Percentiles rank a stretch among this genome's conserved stretches.
Evolutionary conservation across 2,888 invertebrate species (phyloP).

Genomic region (Latrodectus hesperus): DNA sequence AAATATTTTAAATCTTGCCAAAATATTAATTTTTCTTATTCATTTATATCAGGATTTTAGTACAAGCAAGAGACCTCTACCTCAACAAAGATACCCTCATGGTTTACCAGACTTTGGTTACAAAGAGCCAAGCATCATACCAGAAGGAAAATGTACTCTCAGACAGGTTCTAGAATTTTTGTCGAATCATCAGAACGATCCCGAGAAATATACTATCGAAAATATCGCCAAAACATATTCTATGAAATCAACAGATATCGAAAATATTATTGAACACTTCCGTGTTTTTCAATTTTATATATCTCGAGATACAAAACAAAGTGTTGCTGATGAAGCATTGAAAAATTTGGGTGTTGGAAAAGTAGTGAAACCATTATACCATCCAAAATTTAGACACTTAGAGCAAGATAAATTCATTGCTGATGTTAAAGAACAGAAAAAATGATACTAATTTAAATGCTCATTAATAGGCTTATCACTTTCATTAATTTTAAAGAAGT

Average conservation of each 20-base stretch:
- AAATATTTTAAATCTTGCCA: too few relatives aligned
- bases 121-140: slow-evolving; percentile 48
- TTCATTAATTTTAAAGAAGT: too few relatives aligned
- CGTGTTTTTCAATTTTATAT: slow-evolving; percentile 35
- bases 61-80: slow-evolving; percentile 13
- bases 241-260: slow-evolving; percentile 35
- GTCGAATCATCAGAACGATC: slow-evolving; percentile 53
- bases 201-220: slow-evolving; percentile 3
- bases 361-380: slow-evolving; percentile 23
- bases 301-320: slow-evolving; percentile 23
- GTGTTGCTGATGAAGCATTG: background rate
- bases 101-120: slow-evolving; percentile 37
- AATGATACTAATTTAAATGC: background rate
- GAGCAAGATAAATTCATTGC: background rate
- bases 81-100: slow-evolving; percentile 17
- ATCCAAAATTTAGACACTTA: slow-evolving; percentile 32
- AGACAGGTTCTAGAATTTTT: slow-evolving; percentile 57
- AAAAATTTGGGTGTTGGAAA: slow-evolving; percentile 37
- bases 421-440: background rate
- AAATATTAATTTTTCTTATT: background rate
- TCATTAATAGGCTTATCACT: too few relatives aligned
- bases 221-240: slow-evolving; percentile 40
- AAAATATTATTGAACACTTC: slow-evolving; percentile 48
- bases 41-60: background rate
- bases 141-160: slow-evolving; percentile 51